phyloP scores from a whole-genome alignment of 1,140 invertebrate genomes.

The Sycophila sp. region DNA sequence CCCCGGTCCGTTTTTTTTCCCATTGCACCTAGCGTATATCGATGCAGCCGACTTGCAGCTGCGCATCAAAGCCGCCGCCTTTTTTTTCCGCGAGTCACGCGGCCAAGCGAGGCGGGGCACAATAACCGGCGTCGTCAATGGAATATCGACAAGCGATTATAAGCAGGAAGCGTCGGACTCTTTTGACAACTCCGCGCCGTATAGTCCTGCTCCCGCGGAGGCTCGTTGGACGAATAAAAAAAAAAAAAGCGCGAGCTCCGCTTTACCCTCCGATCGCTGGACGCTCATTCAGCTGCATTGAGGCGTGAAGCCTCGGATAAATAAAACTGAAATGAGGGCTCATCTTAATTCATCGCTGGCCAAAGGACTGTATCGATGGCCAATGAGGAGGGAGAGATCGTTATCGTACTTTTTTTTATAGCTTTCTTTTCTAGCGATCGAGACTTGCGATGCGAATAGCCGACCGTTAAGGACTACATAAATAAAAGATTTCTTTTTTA shows the following conservation, averaged over 20 bases:
- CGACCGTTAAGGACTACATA: no score
- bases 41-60: no score
- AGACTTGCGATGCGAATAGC: no score
- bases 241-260: neutral
- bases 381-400: no score
- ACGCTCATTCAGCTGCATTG: neutral
- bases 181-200: neutral
- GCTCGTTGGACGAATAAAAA: neutral
- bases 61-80: no score
- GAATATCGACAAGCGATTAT: conserved; percentile 34
- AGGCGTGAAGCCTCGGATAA: neutral
- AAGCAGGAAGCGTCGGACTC: neutral
- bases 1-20: neutral
- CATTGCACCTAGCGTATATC: neutral
- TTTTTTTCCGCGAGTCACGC: neutral
- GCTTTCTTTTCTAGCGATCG: no score
- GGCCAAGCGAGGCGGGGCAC: neutral
- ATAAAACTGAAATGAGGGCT: neutral
- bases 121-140: conserved; percentile 7
- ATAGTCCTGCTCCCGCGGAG: neutral
- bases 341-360: no score
- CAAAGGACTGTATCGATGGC: no score
- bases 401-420: no score
- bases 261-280: neutral
- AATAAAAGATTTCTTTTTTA: no score